Evolutionary conservation across 2,113 vertebrate species (phyloP).

Genomic region (Ptilorrhoa leucosticta): DNA sequence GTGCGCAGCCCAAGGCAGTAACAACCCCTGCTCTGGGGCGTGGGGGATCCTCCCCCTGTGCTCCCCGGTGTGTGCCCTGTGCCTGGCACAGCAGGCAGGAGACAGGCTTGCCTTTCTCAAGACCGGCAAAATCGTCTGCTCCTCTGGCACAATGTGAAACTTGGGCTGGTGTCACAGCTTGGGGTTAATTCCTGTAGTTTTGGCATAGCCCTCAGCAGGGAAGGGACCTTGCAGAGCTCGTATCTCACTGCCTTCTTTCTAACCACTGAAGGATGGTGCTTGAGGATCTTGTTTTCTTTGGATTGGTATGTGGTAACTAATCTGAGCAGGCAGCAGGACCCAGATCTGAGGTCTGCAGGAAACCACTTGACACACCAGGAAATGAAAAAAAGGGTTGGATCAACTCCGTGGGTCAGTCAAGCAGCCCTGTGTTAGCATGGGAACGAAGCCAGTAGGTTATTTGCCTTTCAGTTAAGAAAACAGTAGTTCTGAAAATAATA

Average conservation of each 20-base stretch:
- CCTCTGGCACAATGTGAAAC: neutral
- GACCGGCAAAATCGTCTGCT: neutral
- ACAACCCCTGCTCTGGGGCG: rapidly evolving
- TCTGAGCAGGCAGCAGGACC: neutral
- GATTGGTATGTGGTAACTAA: neutral
- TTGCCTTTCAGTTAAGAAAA: slow-evolving; percentile 34
- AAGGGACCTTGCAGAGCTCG: neutral
- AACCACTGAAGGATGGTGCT: neutral
- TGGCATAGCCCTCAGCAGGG: neutral
- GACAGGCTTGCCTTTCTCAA: neutral
- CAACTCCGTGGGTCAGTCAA: neutral
- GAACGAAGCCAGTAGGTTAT: slow-evolving; percentile 3
- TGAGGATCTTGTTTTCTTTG: neutral
- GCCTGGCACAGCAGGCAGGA: neutral
- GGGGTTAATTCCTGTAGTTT: neutral
- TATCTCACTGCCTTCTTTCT: neutral
- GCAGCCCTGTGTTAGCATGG: neutral
- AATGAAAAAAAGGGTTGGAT: neutral
- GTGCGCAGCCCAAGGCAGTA: neutral
- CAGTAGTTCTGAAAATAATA: slow-evolving; percentile 5
- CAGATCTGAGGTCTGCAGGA: neutral
- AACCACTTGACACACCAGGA: neutral
- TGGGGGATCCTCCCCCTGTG: neutral
- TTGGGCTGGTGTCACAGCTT: neutral
- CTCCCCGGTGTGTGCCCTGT: neutral